Conservation (phyloP, 2,797 vertebrate genomes). For the Diglossa cyanea region DNA sequence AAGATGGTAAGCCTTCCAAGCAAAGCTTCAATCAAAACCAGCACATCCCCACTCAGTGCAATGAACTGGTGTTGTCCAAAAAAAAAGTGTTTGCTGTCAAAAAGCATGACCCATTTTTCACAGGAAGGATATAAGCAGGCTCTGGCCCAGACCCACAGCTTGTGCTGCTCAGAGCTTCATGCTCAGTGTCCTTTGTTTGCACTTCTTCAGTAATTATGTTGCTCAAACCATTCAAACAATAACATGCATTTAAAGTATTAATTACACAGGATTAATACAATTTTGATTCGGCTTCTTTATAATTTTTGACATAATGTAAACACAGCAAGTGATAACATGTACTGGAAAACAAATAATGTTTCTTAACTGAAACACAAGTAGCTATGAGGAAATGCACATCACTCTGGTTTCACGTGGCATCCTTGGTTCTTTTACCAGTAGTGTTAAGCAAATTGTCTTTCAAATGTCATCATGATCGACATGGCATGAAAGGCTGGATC, state of each 20-base stretch:
- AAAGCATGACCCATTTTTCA: neutral
- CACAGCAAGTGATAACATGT: constrained; percentile 3
- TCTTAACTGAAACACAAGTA: neutral
- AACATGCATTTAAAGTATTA: neutral
- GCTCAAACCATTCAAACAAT: neutral
- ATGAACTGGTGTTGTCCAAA: neutral
- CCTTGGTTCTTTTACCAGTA: neutral
- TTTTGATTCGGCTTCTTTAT: constrained; percentile 25
- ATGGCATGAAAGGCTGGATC: neutral
- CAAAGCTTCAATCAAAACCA: neutral
- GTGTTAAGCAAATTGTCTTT: neutral
- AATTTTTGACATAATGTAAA: constrained; percentile 21
- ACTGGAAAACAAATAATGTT: neutral
- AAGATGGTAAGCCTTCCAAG: neutral
- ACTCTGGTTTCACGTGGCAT: neutral
- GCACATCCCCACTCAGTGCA: neutral
- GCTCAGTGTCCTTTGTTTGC: neutral
- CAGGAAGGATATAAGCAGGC: neutral
- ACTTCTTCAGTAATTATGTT: neutral
- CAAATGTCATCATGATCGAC: neutral
- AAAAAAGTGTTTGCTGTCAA: neutral
- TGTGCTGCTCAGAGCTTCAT: neutral
- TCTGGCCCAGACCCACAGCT: neutral
- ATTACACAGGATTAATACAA: neutral
- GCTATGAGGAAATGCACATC: constrained; percentile 7